phyloP scores from a whole-genome alignment of 2,888 invertebrate species.

The Geotrupes spiniger region DNA sequence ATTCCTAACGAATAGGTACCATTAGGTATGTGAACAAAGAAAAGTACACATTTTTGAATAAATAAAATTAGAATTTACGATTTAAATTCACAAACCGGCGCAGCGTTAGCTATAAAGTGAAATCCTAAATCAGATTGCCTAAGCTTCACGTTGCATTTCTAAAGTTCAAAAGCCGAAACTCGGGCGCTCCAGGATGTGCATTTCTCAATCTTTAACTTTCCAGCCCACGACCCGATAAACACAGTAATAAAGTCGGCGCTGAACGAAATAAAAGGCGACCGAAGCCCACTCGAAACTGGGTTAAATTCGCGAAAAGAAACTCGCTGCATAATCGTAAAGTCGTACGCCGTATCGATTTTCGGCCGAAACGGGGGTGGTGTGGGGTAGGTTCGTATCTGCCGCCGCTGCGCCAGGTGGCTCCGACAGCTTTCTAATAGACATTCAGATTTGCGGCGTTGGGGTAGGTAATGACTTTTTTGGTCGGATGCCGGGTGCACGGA shows the following conservation, averaged over 20 bases:
- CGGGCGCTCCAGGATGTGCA: too few species aligned
- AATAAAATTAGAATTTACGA: too few species aligned
- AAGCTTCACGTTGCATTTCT: too few species aligned
- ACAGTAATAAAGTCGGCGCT: background rate
- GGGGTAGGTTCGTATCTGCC: background rate
- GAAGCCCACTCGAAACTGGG: background rate
- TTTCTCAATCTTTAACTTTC: too few species aligned
- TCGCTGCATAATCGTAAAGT: constrained; percentile 2
- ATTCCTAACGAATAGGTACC: too few species aligned
- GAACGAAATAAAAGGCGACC: background rate
- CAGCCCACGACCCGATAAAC: background rate
- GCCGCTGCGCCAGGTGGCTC: constrained; percentile 9
- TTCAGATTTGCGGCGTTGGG: background rate
- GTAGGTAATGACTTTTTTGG: constrained; percentile 1
- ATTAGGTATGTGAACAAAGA: too few species aligned
- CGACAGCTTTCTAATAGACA: constrained; percentile 11
- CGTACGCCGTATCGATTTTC: constrained; percentile 1
- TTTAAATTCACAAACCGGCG: too few species aligned
- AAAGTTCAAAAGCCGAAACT: too few species aligned
- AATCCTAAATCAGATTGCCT: too few species aligned
- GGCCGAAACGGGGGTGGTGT: background rate
- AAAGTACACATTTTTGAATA: too few species aligned
- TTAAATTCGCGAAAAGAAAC: constrained; percentile 7
- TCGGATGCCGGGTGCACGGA: too few species aligned
- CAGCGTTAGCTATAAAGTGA: too few species aligned